Evolutionary conservation across 1,140 invertebrate species (phyloP), one percentile per base, ranked within the genome.

Genomic region (Subanguina moxae): DNA sequence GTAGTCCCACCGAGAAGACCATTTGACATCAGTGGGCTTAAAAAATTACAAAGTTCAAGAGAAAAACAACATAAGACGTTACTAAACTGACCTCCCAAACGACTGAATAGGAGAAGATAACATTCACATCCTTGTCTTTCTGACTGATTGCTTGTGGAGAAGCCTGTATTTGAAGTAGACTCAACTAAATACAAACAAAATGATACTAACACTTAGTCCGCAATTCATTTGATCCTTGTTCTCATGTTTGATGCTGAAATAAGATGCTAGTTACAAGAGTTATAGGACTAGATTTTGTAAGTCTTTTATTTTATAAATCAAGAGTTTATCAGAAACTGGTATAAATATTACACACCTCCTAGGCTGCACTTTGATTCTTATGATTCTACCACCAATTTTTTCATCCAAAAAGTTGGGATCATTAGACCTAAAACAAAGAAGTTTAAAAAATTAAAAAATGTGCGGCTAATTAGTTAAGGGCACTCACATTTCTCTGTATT

Each of bases 1-100:
- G 82, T 98, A 98, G 86, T 99, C 95, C 95, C 95, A 98, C 77
- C 95, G 87, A 0, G 93, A 97, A 0, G 93, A 95, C 95, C 95
- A 98, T 85, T 95, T 95, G 1, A 94, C 90, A 1, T 88, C 91
- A 88, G 81, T 94, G 89, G 83, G 86, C 86, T 88, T 64, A 72
- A 59, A 46, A 0, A 13, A 48, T 23, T 5, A 38, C 32, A 38
- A 38, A 38, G 32, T n/a, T n/a, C n/a, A n/a, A n/a, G n/a, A n/a
- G n/a, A n/a, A n/a, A n/a, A n/a, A n/a, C n/a, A n/a, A n/a, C n/a
- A 38, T 11, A 38, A 38, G 11, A 11, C 32, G 3, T 38, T 38
- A n/a, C 11, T 38, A 11, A 38, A 38, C 32, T 11, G 83, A 89
- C 88, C 38, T 87, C 84, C 84, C 92, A 97, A 45, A 84, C 88